Evolutionary conservation across 1,140 invertebrate genomes (phyloP), one percentile per base, ranked within the genome.

Genomic region (Brachionus paranguensis): DNA sequence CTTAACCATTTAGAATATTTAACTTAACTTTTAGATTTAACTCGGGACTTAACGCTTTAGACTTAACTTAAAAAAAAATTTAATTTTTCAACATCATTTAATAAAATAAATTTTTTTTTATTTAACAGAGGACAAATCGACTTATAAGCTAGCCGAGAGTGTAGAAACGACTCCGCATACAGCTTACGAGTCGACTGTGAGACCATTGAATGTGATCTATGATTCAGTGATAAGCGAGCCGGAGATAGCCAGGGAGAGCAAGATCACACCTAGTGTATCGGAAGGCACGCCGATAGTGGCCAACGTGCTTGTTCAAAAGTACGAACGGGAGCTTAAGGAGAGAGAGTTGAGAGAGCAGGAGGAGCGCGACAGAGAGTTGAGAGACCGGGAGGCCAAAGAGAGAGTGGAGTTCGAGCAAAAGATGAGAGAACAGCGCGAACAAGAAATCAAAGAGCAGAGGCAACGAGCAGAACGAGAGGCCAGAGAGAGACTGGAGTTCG

Each of bases 191-290:
- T 10, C 68, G 12, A 20, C 2, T 72, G 68, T 72, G 10, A 72
- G 10, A 72, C 68, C 68, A 43, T n/a, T 72, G 12, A 76, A 76
- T 76, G 72, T 76, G 11, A 76, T 76, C 29, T 76, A 76, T 76
- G 72, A 76, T 50, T 76, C 72, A 10, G 68, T 72, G 17, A 41
- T 72, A 5, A 45, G 27, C 41, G 72, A 76, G 43, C 43, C 72
- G 2, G 43, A 76, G 20, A 11, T 47, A 20, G 41, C 47, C 27
- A 3, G 47, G 14, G 45, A 76, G 10, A 76, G 11, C 47, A 37
- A 50, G 6, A 47, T 50, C 33, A 47, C 17, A 14, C 72, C 43
- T 1, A 20, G 24, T 14, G 4, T 11, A 14, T 76, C 72, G 2
- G 45, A 76, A 20, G 43, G 7, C 7, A 50, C 72, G 20, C 72